Conservation (phyloP, 2,113 vertebrate species). For the Xiphias gladius region DNA sequence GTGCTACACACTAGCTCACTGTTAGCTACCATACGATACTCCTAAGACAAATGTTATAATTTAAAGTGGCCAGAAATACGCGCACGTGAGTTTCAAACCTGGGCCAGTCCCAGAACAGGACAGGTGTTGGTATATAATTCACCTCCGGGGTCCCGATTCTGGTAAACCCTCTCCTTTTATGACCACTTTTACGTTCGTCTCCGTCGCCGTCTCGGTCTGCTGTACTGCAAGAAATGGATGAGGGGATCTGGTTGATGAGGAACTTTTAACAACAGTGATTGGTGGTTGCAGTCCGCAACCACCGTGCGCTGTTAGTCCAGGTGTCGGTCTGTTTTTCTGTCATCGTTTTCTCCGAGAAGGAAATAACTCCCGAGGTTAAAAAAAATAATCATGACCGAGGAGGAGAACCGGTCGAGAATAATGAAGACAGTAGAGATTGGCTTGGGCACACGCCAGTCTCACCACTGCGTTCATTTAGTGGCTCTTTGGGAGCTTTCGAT, state of each 20-base stretch:
- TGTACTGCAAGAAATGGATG: no score
- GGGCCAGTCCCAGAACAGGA: background rate
- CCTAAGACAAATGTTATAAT: rapidly evolving
- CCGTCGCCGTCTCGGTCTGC: background rate
- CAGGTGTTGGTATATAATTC: no score
- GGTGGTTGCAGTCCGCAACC: no score
- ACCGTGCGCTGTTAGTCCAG: background rate
- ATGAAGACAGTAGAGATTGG: background rate
- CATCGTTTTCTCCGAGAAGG: background rate
- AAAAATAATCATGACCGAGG: background rate
- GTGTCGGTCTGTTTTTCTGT: background rate
- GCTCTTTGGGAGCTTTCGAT: no score
- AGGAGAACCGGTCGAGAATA: background rate
- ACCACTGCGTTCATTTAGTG: no score
- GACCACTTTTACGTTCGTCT: background rate
- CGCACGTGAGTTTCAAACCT: rapidly evolving
- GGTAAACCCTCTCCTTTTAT: background rate
- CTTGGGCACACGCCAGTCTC: no score
- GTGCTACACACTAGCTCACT: background rate
- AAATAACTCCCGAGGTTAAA: background rate
- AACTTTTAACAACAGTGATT: background rate
- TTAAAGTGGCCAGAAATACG: rapidly evolving
- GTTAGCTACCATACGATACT: background rate
- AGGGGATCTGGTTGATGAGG: background rate
- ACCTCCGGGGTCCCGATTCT: no score